Evolutionary conservation across 2,888 invertebrate genomes (phyloP), one percentile per base, ranked within the genome.

Genomic region (Philopedon plagiatum): DNA sequence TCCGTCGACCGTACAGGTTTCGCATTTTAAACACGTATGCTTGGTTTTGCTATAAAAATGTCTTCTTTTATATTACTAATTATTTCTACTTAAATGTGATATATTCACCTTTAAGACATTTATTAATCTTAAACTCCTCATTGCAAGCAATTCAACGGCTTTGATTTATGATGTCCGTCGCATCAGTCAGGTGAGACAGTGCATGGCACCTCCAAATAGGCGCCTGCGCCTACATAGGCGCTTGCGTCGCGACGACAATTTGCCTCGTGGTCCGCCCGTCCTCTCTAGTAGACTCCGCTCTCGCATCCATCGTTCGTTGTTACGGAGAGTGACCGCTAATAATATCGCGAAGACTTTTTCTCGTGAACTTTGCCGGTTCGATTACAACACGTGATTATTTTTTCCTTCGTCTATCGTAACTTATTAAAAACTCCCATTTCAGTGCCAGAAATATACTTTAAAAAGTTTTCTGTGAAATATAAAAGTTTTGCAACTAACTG

Each of bases 281-380:
- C 81, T 82, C 85, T 83, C 83, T 83, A 85, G 84, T 84, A 83
- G 84, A 83, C 85, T 84, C 83, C 83, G 83, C 80, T 82, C 81
- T 82, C 81, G 80, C 80, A 81, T 81, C 84, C 80, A 83, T 83
- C 83, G 83, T 81, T 69, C 72, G 70, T 70, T 72, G 65, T 63
- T 62, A 72, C 66, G 69, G 64, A 65, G 62, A 69, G 63, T 62
- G 51, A 65, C 37, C 70, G 54, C 64, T 69, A 72, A 70, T 39
- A 62, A 63, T 51, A 69, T 71, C 65, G 71, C 68, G 68, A 64
- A 69, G 56, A 71, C 61, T 64, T 72, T n/a, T 69, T 73, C 66
- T 44, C 69, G 65, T 65, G 69, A 70, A 73, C 29, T 61, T 71
- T 58, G 54, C 69, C 69, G 69, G 73, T 44, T 66, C 39, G 37